Percentiles rank a stretch among this genome's conserved stretches.
These are phyloP conservation scores for Nebria brevicollis DNA, from an alignment of 2,888 invertebrate species.

Conservation along the genomic window DNA sequence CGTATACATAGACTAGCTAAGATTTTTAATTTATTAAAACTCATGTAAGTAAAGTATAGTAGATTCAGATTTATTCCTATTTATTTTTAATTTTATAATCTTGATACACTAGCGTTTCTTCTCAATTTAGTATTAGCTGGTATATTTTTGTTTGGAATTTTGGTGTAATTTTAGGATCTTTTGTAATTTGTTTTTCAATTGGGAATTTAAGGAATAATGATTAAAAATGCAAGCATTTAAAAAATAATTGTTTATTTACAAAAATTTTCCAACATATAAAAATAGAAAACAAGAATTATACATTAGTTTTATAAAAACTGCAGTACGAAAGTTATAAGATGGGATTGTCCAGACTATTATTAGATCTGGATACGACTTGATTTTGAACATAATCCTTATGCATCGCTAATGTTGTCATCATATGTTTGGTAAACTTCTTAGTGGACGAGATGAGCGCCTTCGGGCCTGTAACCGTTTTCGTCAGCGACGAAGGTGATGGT, in stretches of 20 bases:
- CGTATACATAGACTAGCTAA: too few species aligned
- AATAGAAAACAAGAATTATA: not conserved
- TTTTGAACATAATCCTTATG: not conserved
- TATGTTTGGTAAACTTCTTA: slow-evolving; percentile 15
- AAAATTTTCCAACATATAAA: slow-evolving; percentile 9
- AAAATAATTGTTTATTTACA: slow-evolving; percentile 21
- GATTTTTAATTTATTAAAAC: too few species aligned
- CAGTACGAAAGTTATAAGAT: not conserved
- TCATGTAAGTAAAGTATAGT: too few species aligned
- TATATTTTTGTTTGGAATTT: too few species aligned
- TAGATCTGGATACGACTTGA: not conserved
- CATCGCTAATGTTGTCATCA: not conserved
- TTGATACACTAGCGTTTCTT: too few species aligned
- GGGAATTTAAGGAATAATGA: too few species aligned
- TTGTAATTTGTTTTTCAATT: too few species aligned
- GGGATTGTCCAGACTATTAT: not conserved
- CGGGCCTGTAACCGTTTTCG: slow-evolving; percentile 70
- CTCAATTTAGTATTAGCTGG: too few species aligned
- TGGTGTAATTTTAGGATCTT: too few species aligned
- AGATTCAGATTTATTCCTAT: too few species aligned
- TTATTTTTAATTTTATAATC: too few species aligned
- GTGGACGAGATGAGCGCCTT: slow-evolving; percentile 62
- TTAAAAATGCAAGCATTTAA: slow-evolving; percentile 3
- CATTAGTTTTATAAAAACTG: slow-evolving; percentile 24
- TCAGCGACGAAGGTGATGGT: slow-evolving; percentile 72